Conservation (phyloP, 2,797 vertebrate species). For the Gephyroberyx darwinii region DNA sequence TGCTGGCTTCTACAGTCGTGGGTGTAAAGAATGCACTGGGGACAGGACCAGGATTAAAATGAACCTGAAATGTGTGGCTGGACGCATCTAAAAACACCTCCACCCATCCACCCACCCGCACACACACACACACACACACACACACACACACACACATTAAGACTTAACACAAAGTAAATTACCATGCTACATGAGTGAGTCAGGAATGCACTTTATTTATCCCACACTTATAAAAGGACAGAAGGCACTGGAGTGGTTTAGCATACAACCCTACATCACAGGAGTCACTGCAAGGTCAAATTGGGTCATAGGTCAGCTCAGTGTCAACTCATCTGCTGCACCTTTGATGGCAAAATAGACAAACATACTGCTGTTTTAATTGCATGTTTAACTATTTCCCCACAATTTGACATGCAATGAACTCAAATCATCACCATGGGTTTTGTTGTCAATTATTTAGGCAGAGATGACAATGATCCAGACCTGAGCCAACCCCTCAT, state of each 20-base stretch:
- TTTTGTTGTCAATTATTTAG: constrained; percentile 24
- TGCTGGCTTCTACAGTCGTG: no score
- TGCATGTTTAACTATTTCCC: constrained; percentile 19
- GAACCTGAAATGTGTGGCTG: no score
- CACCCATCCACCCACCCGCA: not conserved
- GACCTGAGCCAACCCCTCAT: constrained; percentile 45
- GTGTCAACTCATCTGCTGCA: constrained; percentile 34
- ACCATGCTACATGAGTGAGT: constrained; percentile 49
- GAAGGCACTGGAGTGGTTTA: constrained; percentile 83
- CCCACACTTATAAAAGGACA: constrained; percentile 80
- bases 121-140: not conserved
- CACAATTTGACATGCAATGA: constrained; percentile 28
- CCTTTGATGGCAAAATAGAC: constrained; percentile 17
- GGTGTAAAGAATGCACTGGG: no score
- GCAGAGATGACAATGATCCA: constrained; percentile 46
- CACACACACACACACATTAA: not conserved
- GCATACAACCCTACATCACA: constrained; percentile 66
- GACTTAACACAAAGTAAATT: constrained; percentile 7
- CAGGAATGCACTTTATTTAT: constrained; percentile 87
- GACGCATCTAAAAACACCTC: not conserved
- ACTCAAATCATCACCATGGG: constrained; percentile 24
- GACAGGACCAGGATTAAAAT: no score
- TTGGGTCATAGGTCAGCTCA: constrained; percentile 61
- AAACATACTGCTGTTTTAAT: constrained; percentile 32
- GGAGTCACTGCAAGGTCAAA: constrained; percentile 64